Base-by-base conservation (phyloP, 2,888 invertebrate species). In the Cephus spinipes region DNA sequence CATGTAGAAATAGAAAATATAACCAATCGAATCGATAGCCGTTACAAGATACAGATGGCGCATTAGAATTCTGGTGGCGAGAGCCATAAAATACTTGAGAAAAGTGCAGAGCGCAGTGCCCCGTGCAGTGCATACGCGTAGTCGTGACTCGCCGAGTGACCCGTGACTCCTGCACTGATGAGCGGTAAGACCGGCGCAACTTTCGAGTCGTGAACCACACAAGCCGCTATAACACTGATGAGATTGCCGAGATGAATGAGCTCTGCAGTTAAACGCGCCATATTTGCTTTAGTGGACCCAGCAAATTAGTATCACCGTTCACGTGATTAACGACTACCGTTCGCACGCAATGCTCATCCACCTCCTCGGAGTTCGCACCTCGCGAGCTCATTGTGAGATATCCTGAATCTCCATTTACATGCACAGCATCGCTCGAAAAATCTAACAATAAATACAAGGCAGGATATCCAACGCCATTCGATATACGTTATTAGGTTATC, bases 141-240 rank as follows among this genome's bases (percentile, higher is more conserved):
- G 73, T 80, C 80, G 76, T 80, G 78, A 80, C 80, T 80, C 68
- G 76, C 74, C 74, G 73, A 31, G 68, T 78, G 78, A 78, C 78
- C 78, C 73, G 80, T 79, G 78, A 79, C 78, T 76, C 74, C 74
- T 73, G 74, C 74, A 74, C 76, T 76, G 78, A 79, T 79, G 78
- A 80, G 73, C 75, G 69, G 76, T 74, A 35, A 75, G 68, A 36
- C 69, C 69, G 77, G 69, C 68, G 69, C 77, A 80, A 80, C 80
- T 84, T 84, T 84, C 84, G 83, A 82, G 80, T 83, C 83, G 81
- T 82, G 79, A 82, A 80, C 77, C 78, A 79, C 79, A 79, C 79
- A 81, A 78, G 82, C 80, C 80, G 78, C 79, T 80, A 76, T 77
- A 77, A 80, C 80, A 77, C 78, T 77, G 77, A 75, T 32, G 79